These are phyloP conservation scores for Sphenodon punctatus DNA, from an alignment of 2,797 vertebrate genomes.

Conservation along the genomic window DNA sequence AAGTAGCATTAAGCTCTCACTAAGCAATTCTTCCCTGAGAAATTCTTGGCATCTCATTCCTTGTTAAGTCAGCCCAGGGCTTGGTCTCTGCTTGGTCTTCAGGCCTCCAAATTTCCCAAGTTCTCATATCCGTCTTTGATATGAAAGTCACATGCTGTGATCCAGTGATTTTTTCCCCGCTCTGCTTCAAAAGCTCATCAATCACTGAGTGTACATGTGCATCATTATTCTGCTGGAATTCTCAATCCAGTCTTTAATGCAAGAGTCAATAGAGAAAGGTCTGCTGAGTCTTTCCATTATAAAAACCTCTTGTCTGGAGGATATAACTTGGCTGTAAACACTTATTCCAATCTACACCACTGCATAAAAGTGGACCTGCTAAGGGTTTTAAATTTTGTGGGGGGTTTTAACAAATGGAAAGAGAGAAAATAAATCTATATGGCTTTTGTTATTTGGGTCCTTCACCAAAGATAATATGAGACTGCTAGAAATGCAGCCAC, in stretches of 20 bases:
- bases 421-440: neutral
- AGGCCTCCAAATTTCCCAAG: neutral
- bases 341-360: neutral
- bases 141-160: constrained; percentile 21
- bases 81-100: constrained; percentile 37
- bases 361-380: neutral
- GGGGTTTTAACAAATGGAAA: neutral
- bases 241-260: constrained; percentile 22
- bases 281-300: constrained; percentile 13
- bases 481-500: neutral
- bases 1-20: constrained; percentile 5
- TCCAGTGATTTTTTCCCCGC: constrained; percentile 27
- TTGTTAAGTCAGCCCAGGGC: constrained; percentile 5
- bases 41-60: neutral
- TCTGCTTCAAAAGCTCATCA: constrained; percentile 40
- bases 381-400: neutral
- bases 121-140: constrained; percentile 25
- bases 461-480: neutral
- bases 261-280: constrained; percentile 33
- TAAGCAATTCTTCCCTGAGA: neutral
- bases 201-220: constrained; percentile 15
- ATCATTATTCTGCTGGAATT: constrained; percentile 52
- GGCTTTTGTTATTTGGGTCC: neutral
- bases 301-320: constrained; percentile 9
- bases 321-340: constrained; percentile 23